Conservation (phyloP, 37 sponge, comb jelly and placozoan species). For the Geodia barretti region DNA sequence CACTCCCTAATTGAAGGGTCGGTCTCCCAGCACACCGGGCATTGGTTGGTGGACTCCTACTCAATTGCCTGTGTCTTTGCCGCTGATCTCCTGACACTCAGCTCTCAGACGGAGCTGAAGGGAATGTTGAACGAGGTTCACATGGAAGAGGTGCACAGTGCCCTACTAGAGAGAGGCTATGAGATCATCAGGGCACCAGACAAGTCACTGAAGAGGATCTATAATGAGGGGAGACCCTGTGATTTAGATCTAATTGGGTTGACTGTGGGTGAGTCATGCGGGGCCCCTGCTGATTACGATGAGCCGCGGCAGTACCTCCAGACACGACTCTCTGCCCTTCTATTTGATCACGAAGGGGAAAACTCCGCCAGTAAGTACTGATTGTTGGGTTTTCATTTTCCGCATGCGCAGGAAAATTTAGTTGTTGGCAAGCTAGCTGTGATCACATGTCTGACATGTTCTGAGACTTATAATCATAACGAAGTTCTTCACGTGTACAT, state of each 20-base stretch:
- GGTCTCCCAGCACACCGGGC: constrained; percentile 29
- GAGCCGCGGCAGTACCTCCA: neutral
- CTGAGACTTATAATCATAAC: too few relatives aligned
- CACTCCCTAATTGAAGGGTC: constrained; percentile 7
- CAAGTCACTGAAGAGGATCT: constrained; percentile 1
- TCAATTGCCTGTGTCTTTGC: constrained; percentile 26
- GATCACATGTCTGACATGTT: too few relatives aligned
- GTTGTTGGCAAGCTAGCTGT: too few relatives aligned
- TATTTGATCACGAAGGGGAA: constrained; percentile 49
- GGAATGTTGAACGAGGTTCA: constrained; percentile 23
- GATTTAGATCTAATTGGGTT: constrained; percentile 15
- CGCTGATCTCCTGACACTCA: constrained; percentile 16
- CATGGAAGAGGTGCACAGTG: neutral
- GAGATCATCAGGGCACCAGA: constrained; percentile 27
- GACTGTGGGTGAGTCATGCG: neutral
- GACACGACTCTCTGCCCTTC: constrained; percentile 15
- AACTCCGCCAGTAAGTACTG: constrained; percentile 2
- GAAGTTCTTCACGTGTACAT: too few relatives aligned
- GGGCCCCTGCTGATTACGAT: neutral
- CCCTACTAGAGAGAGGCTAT: constrained; percentile 24
- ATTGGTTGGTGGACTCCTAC: constrained; percentile 39
- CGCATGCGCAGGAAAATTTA: too few relatives aligned
- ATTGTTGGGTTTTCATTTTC: too few relatives aligned
- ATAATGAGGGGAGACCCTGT: constrained; percentile 1
- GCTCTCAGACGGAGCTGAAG: neutral